phyloP scores from a whole-genome alignment of 2,797 vertebrate genomes.

The Melanotaenia maccullochi region DNA sequence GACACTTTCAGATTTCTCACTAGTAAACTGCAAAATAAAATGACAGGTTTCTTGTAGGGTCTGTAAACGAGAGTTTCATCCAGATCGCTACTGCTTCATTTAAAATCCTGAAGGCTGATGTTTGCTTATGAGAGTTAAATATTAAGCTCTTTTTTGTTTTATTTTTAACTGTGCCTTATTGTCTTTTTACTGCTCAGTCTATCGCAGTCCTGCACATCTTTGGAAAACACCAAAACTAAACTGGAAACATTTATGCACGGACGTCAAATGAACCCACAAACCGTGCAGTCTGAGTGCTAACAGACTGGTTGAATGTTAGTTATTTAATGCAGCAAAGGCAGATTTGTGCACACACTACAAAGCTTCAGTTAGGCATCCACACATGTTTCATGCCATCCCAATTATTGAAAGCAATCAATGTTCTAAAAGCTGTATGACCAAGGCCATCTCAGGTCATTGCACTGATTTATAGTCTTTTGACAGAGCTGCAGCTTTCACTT shows the following conservation, averaged over 20 bases:
- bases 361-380: conserved; percentile 19
- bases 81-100: no score
- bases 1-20: no score
- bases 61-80: no score
- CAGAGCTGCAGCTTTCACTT: conserved; percentile 24
- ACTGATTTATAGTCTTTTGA: conserved; percentile 22
- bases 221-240: neutral
- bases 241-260: neutral
- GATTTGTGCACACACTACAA: conserved; percentile 17
- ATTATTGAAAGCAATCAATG: conserved; percentile 32
- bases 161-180: neutral
- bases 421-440: conserved; percentile 43
- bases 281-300: neutral
- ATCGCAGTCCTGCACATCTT: neutral
- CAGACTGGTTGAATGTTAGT: conserved; percentile 27
- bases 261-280: conserved; percentile 13
- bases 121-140: no score
- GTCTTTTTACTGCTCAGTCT: neutral
- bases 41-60: no score
- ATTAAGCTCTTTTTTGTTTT: no score
- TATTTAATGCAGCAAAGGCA: conserved; percentile 21
- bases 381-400: conserved; percentile 32
- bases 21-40: no score
- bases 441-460: conserved; percentile 17
- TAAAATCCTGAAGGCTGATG: no score